These are phyloP conservation scores for Thomomys bottae DNA, from an alignment of 2,113 vertebrate species.

Conservation along the genomic window DNA sequence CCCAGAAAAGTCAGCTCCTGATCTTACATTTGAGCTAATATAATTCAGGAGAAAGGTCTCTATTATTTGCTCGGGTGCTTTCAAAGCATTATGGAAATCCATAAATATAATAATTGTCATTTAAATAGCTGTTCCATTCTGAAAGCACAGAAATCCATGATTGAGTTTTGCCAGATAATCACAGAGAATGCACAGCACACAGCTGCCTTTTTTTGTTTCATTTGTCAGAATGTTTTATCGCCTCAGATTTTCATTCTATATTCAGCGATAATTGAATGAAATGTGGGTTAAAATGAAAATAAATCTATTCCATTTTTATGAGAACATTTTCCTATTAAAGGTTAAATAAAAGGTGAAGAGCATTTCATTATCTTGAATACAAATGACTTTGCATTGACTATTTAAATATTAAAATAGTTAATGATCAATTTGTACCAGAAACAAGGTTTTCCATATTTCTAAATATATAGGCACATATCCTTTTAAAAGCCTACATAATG, in stretches of 20 bases:
- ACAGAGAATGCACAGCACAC: conserved; percentile 47
- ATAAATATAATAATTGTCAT: conserved; percentile 69
- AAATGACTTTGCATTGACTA: conserved; percentile 51
- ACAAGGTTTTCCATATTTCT: conserved; percentile 7
- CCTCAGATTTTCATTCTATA: conserved; percentile 56
- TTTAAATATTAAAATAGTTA: conserved; percentile 61
- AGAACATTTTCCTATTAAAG: conserved; percentile 66
- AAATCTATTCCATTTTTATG: conserved; percentile 64
- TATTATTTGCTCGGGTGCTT: conserved; percentile 72
- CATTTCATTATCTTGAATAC: conserved; percentile 59
- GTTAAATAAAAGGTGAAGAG: conserved; percentile 71
- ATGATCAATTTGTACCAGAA: conserved; percentile 27
- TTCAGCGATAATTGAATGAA: conserved; percentile 67
- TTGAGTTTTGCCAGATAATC: conserved; percentile 63
- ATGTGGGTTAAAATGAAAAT: conserved; percentile 64
- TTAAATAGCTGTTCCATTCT: conserved; percentile 66
- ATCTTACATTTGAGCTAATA: conserved; percentile 43
- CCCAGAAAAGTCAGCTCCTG: conserved; percentile 47
- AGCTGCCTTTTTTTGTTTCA: conserved; percentile 52
- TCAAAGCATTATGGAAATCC: conserved; percentile 70
- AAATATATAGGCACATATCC: not conserved
- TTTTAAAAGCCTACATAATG: not conserved
- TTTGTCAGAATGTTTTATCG: conserved; percentile 66
- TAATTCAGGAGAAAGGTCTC: conserved; percentile 59
- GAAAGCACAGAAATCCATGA: conserved; percentile 54